Evolutionary conservation across 2,113 vertebrate species (phyloP).

Genomic region (Syrmaticus mikado): DNA sequence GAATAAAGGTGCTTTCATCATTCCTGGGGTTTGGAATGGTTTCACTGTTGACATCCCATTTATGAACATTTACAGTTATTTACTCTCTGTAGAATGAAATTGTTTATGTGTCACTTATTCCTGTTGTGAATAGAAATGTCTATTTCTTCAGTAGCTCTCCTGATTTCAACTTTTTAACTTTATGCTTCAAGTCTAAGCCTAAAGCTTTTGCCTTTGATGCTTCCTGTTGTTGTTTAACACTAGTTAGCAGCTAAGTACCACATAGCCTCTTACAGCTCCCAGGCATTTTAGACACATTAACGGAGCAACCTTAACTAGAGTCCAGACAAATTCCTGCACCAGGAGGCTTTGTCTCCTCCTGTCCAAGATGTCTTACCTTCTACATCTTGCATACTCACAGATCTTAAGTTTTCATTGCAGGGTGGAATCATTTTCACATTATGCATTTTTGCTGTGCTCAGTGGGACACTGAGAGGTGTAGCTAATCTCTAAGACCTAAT

Average conservation of each 20-base stretch:
- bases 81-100: neutral
- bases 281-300: neutral
- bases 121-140: neutral
- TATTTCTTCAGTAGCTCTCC: neutral
- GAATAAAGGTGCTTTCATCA: neutral
- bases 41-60: neutral
- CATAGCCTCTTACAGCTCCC: neutral
- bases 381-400: neutral
- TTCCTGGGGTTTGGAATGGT: conserved; percentile 3
- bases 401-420: neutral
- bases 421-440: neutral
- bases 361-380: neutral
- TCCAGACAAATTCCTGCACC: neutral
- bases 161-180: neutral
- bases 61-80: neutral
- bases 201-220: neutral
- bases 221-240: neutral
- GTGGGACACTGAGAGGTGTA: neutral
- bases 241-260: neutral
- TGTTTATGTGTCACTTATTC: neutral
- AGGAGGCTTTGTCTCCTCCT: neutral
- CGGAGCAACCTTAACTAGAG: neutral
- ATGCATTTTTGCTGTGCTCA: neutral
- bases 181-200: neutral
- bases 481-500: neutral